Evolutionary conservation across 92 coral and sea anemone species (phyloP).

Genomic region (Bergia sp.): DNA sequence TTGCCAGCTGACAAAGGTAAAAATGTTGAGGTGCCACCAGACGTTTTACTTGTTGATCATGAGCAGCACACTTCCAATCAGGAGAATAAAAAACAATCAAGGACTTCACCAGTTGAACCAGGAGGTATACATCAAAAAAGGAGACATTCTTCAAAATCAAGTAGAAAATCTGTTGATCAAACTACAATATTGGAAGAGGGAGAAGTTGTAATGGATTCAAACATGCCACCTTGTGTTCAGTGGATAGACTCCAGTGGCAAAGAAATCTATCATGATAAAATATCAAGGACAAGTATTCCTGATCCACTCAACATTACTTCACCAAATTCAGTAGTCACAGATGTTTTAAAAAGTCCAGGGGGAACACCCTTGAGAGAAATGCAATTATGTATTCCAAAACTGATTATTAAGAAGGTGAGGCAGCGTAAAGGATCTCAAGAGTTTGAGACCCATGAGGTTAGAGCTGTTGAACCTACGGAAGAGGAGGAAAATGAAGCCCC

Average conservation of each 20-base stretch:
- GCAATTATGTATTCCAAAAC: slow-evolving; percentile 87
- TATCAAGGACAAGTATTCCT: slow-evolving; percentile 15
- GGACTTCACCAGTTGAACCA: slow-evolving; percentile 20
- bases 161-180: slow-evolving; percentile 44
- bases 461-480: slow-evolving; percentile 73
- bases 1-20: slow-evolving; percentile 9
- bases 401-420: slow-evolving; percentile 84
- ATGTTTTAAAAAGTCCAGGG: slow-evolving; percentile 30
- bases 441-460: slow-evolving; percentile 86
- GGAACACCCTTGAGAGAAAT: slow-evolving; percentile 67
- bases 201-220: slow-evolving; percentile 40
- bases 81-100: slow-evolving; percentile 8
- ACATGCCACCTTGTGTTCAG: background rate
- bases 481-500: slow-evolving; percentile 65
- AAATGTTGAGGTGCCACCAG: background rate
- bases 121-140: slow-evolving; percentile 15
- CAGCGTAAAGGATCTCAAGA: slow-evolving; percentile 85
- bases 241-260: slow-evolving; percentile 15
- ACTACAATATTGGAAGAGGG: slow-evolving; percentile 8
- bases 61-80: slow-evolving; percentile 1
- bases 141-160: slow-evolving; percentile 54
- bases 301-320: slow-evolving; percentile 11
- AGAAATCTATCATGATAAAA: slow-evolving; percentile 24
- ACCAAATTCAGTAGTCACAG: slow-evolving; percentile 17
- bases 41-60: background rate